phyloP scores from a whole-genome alignment of 2,113 vertebrate genomes.

The Lagenorhynchus albirostris region DNA sequence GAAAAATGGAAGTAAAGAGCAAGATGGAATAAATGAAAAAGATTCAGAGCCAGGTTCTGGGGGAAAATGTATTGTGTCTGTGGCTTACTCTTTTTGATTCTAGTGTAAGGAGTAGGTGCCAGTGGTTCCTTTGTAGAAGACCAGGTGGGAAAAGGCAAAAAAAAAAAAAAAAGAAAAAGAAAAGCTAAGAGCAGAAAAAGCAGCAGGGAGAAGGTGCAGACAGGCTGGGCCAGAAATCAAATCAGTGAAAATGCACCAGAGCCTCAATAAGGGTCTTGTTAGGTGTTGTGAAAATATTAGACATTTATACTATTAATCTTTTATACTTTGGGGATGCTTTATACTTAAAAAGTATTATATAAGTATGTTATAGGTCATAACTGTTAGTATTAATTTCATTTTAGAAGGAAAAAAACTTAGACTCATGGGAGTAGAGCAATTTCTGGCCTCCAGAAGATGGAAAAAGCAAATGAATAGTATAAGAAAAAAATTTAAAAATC shows the following conservation, averaged over 20 bases:
- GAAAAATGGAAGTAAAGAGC: background rate
- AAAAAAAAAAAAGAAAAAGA: no score
- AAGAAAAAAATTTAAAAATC: background rate
- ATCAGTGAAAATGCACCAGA: background rate
- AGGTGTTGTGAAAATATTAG: no score
- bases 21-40: background rate
- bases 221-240: fast-evolving
- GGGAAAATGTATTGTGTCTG: fast-evolving
- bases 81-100: background rate
- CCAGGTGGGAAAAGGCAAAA: fast-evolving
- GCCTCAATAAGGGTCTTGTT: background rate
- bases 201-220: background rate
- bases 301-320: background rate
- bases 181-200: background rate
- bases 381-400: background rate
- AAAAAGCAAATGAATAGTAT: background rate
- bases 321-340: background rate
- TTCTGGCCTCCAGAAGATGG: background rate
- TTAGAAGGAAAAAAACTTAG: background rate
- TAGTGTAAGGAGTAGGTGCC: fast-evolving
- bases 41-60: background rate
- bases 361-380: background rate
- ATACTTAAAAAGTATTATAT: background rate
- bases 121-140: background rate
- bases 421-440: background rate